A percentile compares a stretch with the other conserved stretches of the same genome.
Evolutionary conservation across 2,797 vertebrate species (phyloP).

Genomic region (Danio tinwini): DNA sequence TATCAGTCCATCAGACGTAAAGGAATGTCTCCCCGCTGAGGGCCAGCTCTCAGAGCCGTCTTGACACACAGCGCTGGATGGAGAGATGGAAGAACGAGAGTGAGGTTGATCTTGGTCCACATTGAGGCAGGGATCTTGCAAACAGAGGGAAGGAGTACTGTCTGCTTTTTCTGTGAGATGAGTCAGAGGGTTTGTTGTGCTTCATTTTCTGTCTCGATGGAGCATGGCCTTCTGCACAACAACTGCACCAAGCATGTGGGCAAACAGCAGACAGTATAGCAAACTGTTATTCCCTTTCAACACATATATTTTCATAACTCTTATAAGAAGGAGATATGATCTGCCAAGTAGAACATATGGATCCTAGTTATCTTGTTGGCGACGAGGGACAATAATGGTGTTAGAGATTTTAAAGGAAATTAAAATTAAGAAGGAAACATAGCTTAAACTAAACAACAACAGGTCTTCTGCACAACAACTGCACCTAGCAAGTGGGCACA

Average conservation of each 20-base stretch:
- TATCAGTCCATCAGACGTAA: slow-evolving; percentile 51
- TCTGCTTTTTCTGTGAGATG: slow-evolving; percentile 55
- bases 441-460: too few species aligned
- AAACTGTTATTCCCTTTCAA: slow-evolving; percentile 5
- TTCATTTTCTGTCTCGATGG: slow-evolving; percentile 61
- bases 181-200: slow-evolving; percentile 60
- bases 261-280: slow-evolving; percentile 31
- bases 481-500: slow-evolving; percentile 36
- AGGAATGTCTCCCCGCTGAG: slow-evolving; percentile 47
- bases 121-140: slow-evolving; percentile 35
- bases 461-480: slow-evolving; percentile 56
- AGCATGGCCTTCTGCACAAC: slow-evolving; percentile 59
- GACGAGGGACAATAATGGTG: too few species aligned
- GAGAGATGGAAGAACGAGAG: slow-evolving; percentile 25
- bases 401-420: too few species aligned
- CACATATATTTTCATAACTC: background rate
- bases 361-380: too few species aligned
- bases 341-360: background rate
- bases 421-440: too few species aligned
- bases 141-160: slow-evolving; percentile 31
- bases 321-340: background rate
- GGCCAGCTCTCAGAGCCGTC: slow-evolving; percentile 30
- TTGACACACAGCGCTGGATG: slow-evolving; percentile 28
- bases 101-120: slow-evolving; percentile 44
- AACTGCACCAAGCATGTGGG: slow-evolving; percentile 38